A percentile compares a stretch with the other conserved stretches of the same genome.
phyloP scores from a whole-genome alignment of 2,888 invertebrate genomes.

The Macaria notata region DNA sequence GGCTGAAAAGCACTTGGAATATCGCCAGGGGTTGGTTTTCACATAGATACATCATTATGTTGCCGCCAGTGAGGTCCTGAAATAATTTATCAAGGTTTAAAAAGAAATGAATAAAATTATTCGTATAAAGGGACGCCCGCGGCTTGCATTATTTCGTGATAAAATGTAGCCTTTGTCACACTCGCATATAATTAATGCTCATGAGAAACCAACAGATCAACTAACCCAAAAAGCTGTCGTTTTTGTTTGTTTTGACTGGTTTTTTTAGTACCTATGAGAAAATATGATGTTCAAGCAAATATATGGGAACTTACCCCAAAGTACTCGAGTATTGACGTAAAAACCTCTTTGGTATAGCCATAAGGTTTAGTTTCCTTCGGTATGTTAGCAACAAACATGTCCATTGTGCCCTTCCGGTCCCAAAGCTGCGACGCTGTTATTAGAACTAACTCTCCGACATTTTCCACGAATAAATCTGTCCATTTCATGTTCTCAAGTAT shows the following conservation, averaged over 20 bases:
- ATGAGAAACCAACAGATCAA: too few species aligned
- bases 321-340: conserved; percentile 65
- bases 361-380: conserved; percentile 58
- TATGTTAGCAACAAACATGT: conserved; percentile 49
- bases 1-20: conserved; percentile 75
- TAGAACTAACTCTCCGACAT: conserved; percentile 64
- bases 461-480: conserved; percentile 64
- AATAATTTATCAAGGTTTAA: conserved; percentile 26
- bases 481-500: conserved; percentile 59
- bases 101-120: too few species aligned
- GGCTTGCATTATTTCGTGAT: too few species aligned
- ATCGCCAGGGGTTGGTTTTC: conserved; percentile 72
- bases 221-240: too few species aligned
- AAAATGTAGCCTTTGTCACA: too few species aligned
- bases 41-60: conserved; percentile 64
- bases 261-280: too few species aligned
- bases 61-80: conserved; percentile 59
- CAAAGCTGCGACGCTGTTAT: conserved; percentile 55
- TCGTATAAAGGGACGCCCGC: too few species aligned
- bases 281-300: too few species aligned
- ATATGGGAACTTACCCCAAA: conserved; percentile 61
- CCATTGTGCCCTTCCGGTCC: conserved; percentile 56
- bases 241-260: too few species aligned
- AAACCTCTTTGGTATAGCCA: conserved; percentile 61
- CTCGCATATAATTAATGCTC: too few species aligned